A percentile compares a stretch with the other conserved stretches of the same genome.
Evolutionary conservation across 1,140 invertebrate genomes (phyloP).

Genomic region (Leucophenga varia): DNA sequence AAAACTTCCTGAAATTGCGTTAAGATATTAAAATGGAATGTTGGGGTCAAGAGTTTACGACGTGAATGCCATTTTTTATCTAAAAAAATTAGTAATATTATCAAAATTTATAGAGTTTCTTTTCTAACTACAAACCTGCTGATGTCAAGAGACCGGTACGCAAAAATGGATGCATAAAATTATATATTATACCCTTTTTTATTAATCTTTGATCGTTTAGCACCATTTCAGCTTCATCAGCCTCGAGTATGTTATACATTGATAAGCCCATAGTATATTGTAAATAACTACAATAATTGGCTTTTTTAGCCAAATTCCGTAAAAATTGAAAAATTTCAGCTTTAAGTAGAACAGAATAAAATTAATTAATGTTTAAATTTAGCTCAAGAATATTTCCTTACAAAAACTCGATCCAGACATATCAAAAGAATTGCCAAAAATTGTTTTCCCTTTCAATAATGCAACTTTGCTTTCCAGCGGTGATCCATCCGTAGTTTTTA

Average conservation of each 20-base stretch:
- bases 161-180: constrained; percentile 67
- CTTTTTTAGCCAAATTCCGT: no score
- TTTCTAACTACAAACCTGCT: no score
- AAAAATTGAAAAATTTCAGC: no score
- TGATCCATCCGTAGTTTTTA: constrained; percentile 13
- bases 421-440: background rate
- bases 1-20: constrained; percentile 72
- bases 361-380: no score
- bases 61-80: constrained; percentile 71
- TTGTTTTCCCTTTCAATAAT: background rate
- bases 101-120: no score
- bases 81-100: constrained; percentile 2
- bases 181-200: constrained; percentile 27
- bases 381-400: no score
- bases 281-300: constrained; percentile 15
- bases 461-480: constrained; percentile 7
- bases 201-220: constrained; percentile 14
- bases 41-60: constrained; percentile 78
- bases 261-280: constrained; percentile 9
- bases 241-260: constrained; percentile 13
- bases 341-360: no score
- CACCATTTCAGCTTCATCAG: constrained; percentile 17
- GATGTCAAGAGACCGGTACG: constrained; percentile 65
- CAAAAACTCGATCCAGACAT: background rate
- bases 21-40: constrained; percentile 85